Evolutionary conservation across 1,140 invertebrate genomes (phyloP).

Genomic region (Melipona quadrifasciata): DNA sequence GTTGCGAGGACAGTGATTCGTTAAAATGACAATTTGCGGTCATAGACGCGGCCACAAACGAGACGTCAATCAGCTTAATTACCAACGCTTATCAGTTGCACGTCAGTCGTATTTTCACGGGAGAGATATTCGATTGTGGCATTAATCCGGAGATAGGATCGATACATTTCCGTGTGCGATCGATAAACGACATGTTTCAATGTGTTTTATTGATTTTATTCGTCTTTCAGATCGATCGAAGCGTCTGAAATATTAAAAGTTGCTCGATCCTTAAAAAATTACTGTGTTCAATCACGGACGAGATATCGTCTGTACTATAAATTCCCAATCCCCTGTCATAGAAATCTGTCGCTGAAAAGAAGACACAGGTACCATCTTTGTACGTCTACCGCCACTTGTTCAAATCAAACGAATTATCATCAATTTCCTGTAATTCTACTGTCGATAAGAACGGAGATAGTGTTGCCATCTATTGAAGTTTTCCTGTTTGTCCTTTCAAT

Average conservation of each 20-base stretch:
- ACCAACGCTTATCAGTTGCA: conserved; percentile 36
- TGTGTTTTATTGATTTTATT: not conserved
- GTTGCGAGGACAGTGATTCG: not conserved
- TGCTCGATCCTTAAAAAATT: not conserved
- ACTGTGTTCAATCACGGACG: not conserved
- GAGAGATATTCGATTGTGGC: conserved; percentile 27
- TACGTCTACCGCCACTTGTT: not conserved
- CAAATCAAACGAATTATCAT: not conserved
- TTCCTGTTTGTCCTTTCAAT: too few relatives aligned
- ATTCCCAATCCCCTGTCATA: not conserved
- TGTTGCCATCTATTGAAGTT: too few relatives aligned
- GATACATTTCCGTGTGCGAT: not conserved
- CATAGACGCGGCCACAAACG: conserved; percentile 17
- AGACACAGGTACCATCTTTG: not conserved
- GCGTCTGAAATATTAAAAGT: not conserved
- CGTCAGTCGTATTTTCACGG: conserved; percentile 14
- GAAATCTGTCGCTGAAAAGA: not conserved
- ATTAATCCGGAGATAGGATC: not conserved
- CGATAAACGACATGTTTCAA: conserved; percentile 3
- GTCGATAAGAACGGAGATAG: not conserved
- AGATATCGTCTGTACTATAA: not conserved
- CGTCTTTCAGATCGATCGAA: not conserved
- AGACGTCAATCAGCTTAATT: conserved; percentile 53
- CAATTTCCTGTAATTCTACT: not conserved
- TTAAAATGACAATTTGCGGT: conserved; percentile 31